Percentiles rank a stretch among this genome's conserved stretches.
Conservation (phyloP, 2,888 invertebrate species). For the Junonia oenone region DNA sequence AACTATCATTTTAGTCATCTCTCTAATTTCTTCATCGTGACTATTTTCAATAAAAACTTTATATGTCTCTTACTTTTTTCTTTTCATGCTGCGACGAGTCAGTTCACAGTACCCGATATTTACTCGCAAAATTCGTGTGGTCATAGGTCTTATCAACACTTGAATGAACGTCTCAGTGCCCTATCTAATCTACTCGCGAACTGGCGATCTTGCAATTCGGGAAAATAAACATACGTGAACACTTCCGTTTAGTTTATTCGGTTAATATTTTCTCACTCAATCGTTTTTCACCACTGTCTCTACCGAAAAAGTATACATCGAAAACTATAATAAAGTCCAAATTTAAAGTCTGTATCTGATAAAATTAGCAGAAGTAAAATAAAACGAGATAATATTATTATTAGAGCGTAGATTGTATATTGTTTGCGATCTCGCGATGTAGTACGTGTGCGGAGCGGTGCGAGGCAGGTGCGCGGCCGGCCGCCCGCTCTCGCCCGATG, state of each 20-base stretch:
- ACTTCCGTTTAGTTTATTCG: slow-evolving; percentile 20
- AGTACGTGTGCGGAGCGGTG: slow-evolving; percentile 61
- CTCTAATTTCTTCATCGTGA: slow-evolving; percentile 49
- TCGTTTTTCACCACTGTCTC: slow-evolving; percentile 44
- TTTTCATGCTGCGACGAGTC: slow-evolving; percentile 62
- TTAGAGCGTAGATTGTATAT: slow-evolving; percentile 42
- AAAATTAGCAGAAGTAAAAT: slow-evolving; percentile 33
- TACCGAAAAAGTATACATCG: slow-evolving; percentile 20
- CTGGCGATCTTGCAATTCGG: slow-evolving; percentile 59
- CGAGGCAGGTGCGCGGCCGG: slow-evolving; percentile 72
- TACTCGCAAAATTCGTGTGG: slow-evolving; percentile 57
- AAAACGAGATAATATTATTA: slow-evolving; percentile 27
- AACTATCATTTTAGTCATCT: slow-evolving; percentile 55
- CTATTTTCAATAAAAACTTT: slow-evolving; percentile 24
- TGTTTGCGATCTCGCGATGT: slow-evolving; percentile 68
- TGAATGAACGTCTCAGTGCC: slow-evolving; percentile 62
- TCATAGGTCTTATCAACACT: slow-evolving; percentile 73
- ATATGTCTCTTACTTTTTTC: slow-evolving; percentile 61
- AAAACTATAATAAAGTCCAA: slow-evolving; percentile 31
- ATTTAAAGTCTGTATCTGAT: slow-evolving; percentile 34
- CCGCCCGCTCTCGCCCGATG: slow-evolving; percentile 80
- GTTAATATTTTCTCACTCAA: slow-evolving; percentile 21
- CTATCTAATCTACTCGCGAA: slow-evolving; percentile 70
- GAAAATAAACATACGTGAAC: slow-evolving; percentile 30
- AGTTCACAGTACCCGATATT: slow-evolving; percentile 52